Conservation (phyloP, 2,888 invertebrate species). For the Metellina segmentata region DNA sequence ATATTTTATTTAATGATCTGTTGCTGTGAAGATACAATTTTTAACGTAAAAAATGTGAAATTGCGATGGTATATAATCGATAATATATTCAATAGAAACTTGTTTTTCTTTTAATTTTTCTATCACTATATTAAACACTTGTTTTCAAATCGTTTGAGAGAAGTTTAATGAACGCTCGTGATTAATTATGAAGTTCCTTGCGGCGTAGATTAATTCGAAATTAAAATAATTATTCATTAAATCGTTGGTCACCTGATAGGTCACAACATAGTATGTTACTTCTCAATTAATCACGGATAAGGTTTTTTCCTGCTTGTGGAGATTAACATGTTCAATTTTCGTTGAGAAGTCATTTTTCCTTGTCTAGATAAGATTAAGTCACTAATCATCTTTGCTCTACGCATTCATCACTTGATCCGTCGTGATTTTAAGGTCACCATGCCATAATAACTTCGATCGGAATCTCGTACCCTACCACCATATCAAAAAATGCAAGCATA, state of each 20-base stretch:
- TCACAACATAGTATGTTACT: conserved; percentile 16
- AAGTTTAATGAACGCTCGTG: background rate
- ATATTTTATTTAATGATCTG: no score
- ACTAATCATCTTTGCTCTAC: conserved; percentile 46
- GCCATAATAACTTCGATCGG: background rate
- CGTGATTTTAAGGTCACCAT: conserved; percentile 49
- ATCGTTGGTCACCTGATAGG: conserved; percentile 11
- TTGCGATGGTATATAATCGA: no score
- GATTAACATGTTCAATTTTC: conserved; percentile 55
- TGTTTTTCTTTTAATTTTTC: background rate
- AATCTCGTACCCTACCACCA: background rate
- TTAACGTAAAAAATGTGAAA: no score
- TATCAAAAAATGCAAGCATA: background rate
- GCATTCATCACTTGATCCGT: conserved; percentile 13
- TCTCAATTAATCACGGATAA: conserved; percentile 51
- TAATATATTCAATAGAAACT: background rate
- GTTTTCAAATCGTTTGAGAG: background rate
- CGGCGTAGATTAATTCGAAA: conserved; percentile 22
- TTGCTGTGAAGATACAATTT: no score
- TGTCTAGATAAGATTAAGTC: conserved; percentile 39
- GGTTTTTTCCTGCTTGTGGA: conserved; percentile 6
- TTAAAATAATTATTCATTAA: conserved; percentile 42
- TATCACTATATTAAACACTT: background rate
- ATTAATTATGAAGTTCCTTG: conserved; percentile 13
- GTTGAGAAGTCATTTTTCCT: conserved; percentile 63